These are phyloP conservation scores for Cephalopholis sonnerati DNA, from an alignment of 2,113 vertebrate species.

Conservation along the genomic window DNA sequence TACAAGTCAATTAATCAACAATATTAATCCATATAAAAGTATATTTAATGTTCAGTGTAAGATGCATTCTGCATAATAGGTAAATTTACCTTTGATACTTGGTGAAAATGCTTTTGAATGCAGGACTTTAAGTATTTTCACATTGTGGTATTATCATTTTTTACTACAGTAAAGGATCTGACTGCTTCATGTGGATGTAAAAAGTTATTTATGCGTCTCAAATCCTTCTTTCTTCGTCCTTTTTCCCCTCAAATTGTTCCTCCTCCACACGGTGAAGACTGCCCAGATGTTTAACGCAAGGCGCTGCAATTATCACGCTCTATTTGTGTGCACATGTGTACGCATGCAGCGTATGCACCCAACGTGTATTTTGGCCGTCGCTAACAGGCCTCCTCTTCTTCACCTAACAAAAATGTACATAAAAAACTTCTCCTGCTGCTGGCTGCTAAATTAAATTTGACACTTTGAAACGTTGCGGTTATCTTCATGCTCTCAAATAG, in stretches of 20 bases:
- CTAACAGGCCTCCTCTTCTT: neutral
- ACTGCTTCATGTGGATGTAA: neutral
- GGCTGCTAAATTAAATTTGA: neutral
- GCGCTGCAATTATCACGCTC: conserved; percentile 59
- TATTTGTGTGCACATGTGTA: conserved; percentile 37
- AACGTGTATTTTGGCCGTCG: neutral
- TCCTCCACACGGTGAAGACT: neutral
- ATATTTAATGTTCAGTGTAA: too few relatives aligned
- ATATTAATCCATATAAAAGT: too few relatives aligned
- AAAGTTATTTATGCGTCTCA: neutral
- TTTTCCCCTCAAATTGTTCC: neutral
- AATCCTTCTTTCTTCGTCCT: neutral
- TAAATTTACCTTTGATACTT: too few relatives aligned
- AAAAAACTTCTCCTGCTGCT: neutral
- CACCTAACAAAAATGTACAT: neutral
- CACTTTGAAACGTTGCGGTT: conserved; percentile 26
- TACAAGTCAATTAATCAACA: too few relatives aligned
- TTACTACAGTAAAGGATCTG: neutral
- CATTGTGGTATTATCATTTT: neutral
- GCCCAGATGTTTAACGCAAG: conserved; percentile 63
- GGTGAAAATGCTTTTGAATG: too few relatives aligned
- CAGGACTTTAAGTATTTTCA: too few relatives aligned
- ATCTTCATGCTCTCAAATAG: conserved; percentile 13
- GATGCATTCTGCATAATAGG: too few relatives aligned
- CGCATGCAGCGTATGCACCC: neutral